Percentiles rank a stretch among this genome's conserved stretches.
These are phyloP conservation scores for Narcine bancroftii DNA, from an alignment of 2,113 vertebrate species.

Conservation along the genomic window DNA sequence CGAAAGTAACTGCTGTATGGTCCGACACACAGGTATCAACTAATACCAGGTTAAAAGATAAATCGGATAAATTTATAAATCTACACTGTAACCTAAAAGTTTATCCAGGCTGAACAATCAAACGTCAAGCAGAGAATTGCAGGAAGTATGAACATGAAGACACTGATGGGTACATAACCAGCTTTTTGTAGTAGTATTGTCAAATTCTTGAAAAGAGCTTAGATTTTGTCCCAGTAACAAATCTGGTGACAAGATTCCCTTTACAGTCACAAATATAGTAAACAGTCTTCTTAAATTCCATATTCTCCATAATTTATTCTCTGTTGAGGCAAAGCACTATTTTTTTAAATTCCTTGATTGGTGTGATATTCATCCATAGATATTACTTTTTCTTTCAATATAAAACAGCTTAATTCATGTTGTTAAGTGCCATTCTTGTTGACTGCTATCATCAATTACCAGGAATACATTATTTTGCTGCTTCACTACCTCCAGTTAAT, in stretches of 20 bases:
- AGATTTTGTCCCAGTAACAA: not conserved
- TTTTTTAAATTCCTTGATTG: not conserved
- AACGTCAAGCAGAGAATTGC: not conserved
- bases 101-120: not conserved
- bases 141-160: not conserved
- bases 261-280: not conserved
- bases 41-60: too few relatives aligned
- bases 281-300: not conserved
- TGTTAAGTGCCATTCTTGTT: not conserved
- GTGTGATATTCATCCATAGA: not conserved
- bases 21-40: too few relatives aligned
- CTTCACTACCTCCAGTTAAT: not conserved
- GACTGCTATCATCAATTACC: conserved; percentile 1
- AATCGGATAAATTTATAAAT: too few relatives aligned
- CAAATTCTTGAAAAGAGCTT: not conserved
- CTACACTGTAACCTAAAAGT: not conserved
- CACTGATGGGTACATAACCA: not conserved
- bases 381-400: not conserved
- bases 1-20: too few relatives aligned
- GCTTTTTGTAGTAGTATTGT: not conserved
- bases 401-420: not conserved
- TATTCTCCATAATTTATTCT: not conserved
- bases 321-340: conserved; percentile 2
- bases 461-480: conserved; percentile 4
- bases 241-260: not conserved